A percentile compares a stretch with the other conserved stretches of the same genome.
These are phyloP conservation scores for Tragelaphus oryx DNA, from an alignment of 2,797 vertebrate species.

Conservation along the genomic window DNA sequence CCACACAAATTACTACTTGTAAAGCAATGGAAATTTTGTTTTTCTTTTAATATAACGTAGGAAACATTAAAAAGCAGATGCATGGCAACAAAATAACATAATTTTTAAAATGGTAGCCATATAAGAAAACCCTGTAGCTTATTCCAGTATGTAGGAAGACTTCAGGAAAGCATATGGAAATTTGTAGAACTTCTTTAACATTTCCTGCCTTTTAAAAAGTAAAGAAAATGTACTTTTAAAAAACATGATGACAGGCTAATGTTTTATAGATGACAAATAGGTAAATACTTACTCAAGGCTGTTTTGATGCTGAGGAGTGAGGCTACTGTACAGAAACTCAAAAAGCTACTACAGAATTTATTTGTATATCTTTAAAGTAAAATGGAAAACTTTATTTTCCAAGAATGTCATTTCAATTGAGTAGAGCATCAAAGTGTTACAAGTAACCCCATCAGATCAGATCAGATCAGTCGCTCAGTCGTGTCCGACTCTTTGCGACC, in stretches of 20 bases:
- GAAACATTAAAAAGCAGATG: conserved; percentile 87
- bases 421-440: neutral
- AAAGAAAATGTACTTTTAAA: conserved; percentile 23
- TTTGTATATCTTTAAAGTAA: conserved; percentile 4
- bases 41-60: conserved; percentile 87
- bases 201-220: neutral
- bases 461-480: too few species aligned
- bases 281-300: neutral
- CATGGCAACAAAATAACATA: conserved; percentile 81
- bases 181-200: neutral
- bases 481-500: too few species aligned
- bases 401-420: conserved; percentile 14
- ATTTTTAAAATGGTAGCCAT: neutral
- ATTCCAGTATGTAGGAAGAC: neutral
- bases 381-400: neutral
- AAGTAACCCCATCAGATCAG: neutral
- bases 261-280: neutral
- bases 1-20: conserved; percentile 89
- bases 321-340: neutral
- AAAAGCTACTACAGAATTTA: neutral
- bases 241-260: neutral
- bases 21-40: conserved; percentile 87
- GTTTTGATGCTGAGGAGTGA: neutral
- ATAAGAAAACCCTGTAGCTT: neutral
- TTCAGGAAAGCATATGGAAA: conserved; percentile 6